These are phyloP conservation scores for Denticeps clupeoides DNA, from an alignment of 2,797 vertebrate species.

Conservation along the genomic window DNA sequence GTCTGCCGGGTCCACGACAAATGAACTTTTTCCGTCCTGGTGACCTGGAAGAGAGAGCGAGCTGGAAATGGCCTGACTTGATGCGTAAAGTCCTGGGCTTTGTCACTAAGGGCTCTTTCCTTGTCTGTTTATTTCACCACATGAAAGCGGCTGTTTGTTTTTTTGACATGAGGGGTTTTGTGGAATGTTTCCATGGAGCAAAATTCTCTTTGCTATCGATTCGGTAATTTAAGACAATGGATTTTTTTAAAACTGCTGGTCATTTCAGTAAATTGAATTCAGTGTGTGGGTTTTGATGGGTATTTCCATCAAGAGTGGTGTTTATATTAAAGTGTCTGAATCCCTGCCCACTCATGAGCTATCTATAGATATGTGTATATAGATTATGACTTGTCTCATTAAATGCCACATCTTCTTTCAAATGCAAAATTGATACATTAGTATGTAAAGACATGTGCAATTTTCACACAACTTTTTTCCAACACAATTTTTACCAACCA, in stretches of 20 bases:
- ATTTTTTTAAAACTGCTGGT: background rate
- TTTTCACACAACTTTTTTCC: no score
- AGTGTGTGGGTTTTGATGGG: background rate
- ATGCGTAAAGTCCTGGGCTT: constrained; percentile 13
- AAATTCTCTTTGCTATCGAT: background rate
- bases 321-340: background rate
- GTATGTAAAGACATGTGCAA: no score
- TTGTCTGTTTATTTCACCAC: background rate
- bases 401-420: no score
- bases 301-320: background rate
- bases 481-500: no score
- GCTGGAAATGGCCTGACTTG: background rate
- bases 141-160: background rate
- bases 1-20: no score
- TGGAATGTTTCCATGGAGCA: background rate
- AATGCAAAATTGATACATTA: no score
- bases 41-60: background rate
- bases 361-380: no score
- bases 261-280: background rate
- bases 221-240: background rate
- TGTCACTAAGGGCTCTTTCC: background rate
- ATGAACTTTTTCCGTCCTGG: constrained; percentile 6
- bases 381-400: no score
- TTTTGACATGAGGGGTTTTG: background rate
- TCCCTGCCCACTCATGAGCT: no score